Evolutionary conservation across 2,888 invertebrate genomes (phyloP), one percentile per base, ranked within the genome.

Genomic region (Tyria jacobaeae): DNA sequence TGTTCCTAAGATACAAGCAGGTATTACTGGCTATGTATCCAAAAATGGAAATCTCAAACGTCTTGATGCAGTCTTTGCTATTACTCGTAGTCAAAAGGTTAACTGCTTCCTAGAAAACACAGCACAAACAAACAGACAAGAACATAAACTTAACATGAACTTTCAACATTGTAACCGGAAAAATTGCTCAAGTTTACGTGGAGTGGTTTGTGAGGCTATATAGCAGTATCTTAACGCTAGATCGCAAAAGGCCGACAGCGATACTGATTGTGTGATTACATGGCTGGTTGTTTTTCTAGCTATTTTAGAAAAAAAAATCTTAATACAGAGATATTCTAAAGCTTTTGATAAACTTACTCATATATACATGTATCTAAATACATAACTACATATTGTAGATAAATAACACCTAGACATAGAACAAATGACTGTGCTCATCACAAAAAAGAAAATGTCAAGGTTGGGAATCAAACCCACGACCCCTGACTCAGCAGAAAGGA

Each of bases 241-340:
- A 83, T 77, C 76, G 71, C 68, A 59, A 65, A 60, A 75, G 63
- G 78, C 83, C 81, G 78, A 77, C 84, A 81, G 79, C 77, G 57
- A 73, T 78, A 72, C 76, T 68, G 84, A 84, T 84, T 70, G 69
- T 68, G 54, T 66, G 84, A 84, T 83, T 80, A 79, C 66, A 52
- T 59, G 72, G 71, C 71, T 59, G 54, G 73, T 67, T 74, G 70
- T 60, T 64, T 65, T 60, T 58, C 71, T 64, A 62, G 71, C 65
- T 72, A 73, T 76, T 70, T 75, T 25, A 51, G 47, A 49, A 54
- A 34, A 59, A 72, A 71, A 57, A 66, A 53, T 39, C 49, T 47
- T 47, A 60, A 50, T n/a, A 51, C 37, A 27, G 31, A 44, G 7
- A 9, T 24, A 52, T 17, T 60, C 57, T 68, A 7, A 27, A 47